phyloP scores from a whole-genome alignment of 2,888 invertebrate species.

The Lacanobia oleracea region DNA sequence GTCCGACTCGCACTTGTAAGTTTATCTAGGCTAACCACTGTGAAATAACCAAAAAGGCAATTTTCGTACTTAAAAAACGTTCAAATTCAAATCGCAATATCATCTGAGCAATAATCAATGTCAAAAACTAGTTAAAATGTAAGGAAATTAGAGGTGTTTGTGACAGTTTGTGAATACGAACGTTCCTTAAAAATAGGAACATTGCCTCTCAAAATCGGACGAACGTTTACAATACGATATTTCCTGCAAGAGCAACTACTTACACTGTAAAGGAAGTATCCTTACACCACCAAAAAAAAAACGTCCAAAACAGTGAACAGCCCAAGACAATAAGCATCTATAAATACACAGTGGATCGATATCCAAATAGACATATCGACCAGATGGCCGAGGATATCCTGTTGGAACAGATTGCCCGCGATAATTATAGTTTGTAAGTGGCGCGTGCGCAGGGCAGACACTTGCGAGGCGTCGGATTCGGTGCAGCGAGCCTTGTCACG shows the following conservation, averaged over 20 bases:
- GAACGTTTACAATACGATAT: not conserved
- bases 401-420: conserved; percentile 84
- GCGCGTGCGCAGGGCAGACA: conserved; percentile 72
- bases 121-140: no score
- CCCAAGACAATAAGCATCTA: conserved; percentile 73
- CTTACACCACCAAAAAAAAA: conserved; percentile 23
- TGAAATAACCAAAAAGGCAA: not conserved
- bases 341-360: conserved; percentile 73
- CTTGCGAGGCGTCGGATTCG: conserved; percentile 51
- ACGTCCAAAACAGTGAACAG: conserved; percentile 44
- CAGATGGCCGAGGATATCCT: conserved; percentile 90
- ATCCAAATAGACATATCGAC: conserved; percentile 79
- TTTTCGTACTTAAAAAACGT: no score
- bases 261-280: conserved; percentile 39
- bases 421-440: conserved; percentile 84
- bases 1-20: no score
- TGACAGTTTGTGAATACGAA: no score
- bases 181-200: no score
- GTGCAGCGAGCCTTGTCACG: conserved; percentile 52
- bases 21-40: no score
- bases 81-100: no score
- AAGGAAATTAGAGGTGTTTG: no score
- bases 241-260: not conserved
- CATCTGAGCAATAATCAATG: no score
- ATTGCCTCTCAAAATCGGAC: not conserved